Base-by-base conservation (phyloP, 2,113 vertebrate species). In the Clarias magur region DNA sequence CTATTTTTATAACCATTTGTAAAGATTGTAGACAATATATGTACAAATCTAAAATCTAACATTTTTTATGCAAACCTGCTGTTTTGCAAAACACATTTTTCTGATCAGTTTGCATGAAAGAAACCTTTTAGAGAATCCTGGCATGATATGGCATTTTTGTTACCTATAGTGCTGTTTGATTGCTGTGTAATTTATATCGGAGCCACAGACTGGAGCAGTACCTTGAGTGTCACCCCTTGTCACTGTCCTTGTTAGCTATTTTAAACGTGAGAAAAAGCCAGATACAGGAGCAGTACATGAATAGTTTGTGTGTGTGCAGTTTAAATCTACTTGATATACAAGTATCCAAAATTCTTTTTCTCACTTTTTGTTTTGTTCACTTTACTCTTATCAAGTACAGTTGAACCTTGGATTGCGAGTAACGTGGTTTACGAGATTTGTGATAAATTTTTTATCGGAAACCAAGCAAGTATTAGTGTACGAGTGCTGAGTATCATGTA, bases 221-320 rank as follows among this genome's bases (percentile, higher is more conserved):
- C 76, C 56, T n/a, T 57, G 60, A 85, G 88, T 80, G 63, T 17
- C 87, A 88, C 83, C 82, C 84, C 87, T 92, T 90, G 91, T 90
- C 57, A 84, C 87, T 2, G 90, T 90, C 88, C 93, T 92, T 91
- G 87, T 34, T 30, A 13, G 67, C 90, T 88, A 79, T 85, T 83
- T 89, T 60, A 82, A 30, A 84, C 73, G 34, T 89, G 91, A 80
- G 76, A 76, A 84, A 59, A 56, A 30, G 12, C 2, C 53, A 57
- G 79, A 85, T 85, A 30, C 34, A 0, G 9, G 19, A 63, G 48
- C 59, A 56, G 79, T n/a, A 65, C 3, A 85, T 85, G 72, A 70
- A 83, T 27, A 75, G 27, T 81, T 5, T 4, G 2, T 17, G 38
- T 75, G 57, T 34, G 76, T 70, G 79, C 80, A 83, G 85, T 54